These are phyloP conservation scores for Phainopepla nitens DNA, from an alignment of 2,113 vertebrate genomes.

Conservation along the genomic window DNA sequence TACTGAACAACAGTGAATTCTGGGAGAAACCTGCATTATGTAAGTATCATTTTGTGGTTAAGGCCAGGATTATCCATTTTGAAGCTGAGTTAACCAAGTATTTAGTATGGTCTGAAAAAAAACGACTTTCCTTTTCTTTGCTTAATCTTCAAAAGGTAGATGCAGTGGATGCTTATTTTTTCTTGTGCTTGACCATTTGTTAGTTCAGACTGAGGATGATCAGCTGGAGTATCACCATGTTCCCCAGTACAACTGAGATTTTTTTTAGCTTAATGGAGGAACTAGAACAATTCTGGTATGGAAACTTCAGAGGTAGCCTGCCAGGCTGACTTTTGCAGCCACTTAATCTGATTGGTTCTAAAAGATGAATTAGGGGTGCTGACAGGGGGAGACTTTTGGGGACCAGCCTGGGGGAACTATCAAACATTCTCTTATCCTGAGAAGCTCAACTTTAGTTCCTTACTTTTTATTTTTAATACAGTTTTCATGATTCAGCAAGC, in stretches of 20 bases:
- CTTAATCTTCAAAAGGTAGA: background rate
- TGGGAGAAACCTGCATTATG: background rate
- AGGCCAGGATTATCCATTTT: background rate
- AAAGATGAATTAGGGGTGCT: background rate
- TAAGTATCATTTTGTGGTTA: background rate
- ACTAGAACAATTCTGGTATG: background rate
- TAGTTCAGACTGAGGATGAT: background rate
- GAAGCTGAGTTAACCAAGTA: background rate
- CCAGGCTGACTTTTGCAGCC: background rate
- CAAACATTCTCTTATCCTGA: background rate
- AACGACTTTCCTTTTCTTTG: background rate
- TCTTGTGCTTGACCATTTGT: background rate
- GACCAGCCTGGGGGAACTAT: background rate
- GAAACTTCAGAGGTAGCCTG: background rate
- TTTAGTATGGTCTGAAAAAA: background rate
- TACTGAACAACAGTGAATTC: background rate
- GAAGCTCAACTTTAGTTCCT: background rate
- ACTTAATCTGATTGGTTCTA: background rate
- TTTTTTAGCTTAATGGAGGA: background rate
- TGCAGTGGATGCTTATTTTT: background rate
- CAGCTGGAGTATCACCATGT: background rate
- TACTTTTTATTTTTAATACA: background rate
- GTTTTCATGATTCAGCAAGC: background rate
- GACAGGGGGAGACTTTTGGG: fast-evolving
- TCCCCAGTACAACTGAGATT: background rate